Conservation (phyloP, 2,113 vertebrate genomes). For the Oreochromis spilurus region DNA sequence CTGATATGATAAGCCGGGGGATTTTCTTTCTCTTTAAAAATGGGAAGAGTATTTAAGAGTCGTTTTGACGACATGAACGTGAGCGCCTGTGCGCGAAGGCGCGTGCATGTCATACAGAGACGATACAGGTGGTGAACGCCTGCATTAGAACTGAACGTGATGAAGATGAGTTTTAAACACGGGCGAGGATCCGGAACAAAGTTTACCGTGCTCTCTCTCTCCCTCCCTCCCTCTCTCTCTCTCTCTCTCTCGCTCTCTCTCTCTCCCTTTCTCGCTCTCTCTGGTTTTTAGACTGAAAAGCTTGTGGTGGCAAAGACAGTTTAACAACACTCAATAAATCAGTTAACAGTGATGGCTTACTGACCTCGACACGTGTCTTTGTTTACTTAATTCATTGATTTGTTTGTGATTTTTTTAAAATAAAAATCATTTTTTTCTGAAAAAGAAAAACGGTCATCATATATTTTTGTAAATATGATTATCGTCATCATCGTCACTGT, state of each 20-base stretch:
- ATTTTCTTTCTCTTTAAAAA: neutral
- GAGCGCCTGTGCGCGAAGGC: neutral
- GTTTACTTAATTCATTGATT: neutral
- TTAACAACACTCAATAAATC: conserved; percentile 83
- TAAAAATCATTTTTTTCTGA: neutral
- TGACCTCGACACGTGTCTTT: conserved; percentile 58
- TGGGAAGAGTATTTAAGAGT: neutral
- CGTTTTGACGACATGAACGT: neutral
- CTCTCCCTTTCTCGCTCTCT: neutral
- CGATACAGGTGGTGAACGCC: conserved; percentile 13
- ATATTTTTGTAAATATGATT: neutral
- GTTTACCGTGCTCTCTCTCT: neutral
- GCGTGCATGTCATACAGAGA: neutral
- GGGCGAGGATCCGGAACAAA: conserved; percentile 30
- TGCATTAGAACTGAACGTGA: neutral
- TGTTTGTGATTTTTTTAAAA: neutral
- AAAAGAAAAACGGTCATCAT: neutral
- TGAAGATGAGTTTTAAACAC: neutral
- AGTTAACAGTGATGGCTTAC: conserved; percentile 63
- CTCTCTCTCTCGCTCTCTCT: neutral
- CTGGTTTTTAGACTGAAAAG: conserved; percentile 33
- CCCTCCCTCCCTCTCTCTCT: neutral
- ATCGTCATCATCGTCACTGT: neutral
- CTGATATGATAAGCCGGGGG: conserved; percentile 28
- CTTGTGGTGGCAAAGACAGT: conserved; percentile 73